Base-by-base conservation (phyloP, 2,797 vertebrate species). In the Enteromius anoplus region DNA sequence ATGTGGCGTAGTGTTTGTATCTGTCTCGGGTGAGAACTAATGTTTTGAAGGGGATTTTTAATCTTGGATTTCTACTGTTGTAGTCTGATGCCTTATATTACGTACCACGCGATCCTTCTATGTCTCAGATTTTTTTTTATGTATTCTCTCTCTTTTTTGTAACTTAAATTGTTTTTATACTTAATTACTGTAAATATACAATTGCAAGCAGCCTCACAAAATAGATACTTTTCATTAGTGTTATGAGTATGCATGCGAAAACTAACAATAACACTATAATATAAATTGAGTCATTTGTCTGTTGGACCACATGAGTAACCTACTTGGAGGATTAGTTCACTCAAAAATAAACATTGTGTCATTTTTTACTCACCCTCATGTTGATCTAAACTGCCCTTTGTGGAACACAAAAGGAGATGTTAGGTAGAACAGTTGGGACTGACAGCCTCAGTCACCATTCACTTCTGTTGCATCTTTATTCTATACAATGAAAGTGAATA, bases 311-410 rank as follows among this genome's bases (percentile, higher is more conserved):
- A 47, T 6, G 42, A 47, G 23, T 64, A 77, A 77, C 9, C 40
- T 49, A 66, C 45, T 78, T 65, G 7, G 17, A 23, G 26, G 60
- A 78, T 51, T 49, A 64, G 42, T 65, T 49, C 19, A 49, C 26
- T 29, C 29, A 66, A 51, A 75, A 65, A 65, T 51, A 66, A 51
- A 78, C 66, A 78, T 65, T 78, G 62, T 78, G 42, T 65, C 62
- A 60, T 76, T 15, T 12, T 60, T 76, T 76, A 60, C 29, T 78
- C 23, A 65, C 29, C 23, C 42, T 78, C 3, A 5, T 51, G 60
- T 49, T 49, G 58, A 45, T 58, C 23, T 8, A 29, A 76, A 60
- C 75, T 77, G 17, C 17, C 19, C 19, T 78, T 45, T 47, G 26
- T 34, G 60, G 60, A 51, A 34, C 11, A 65, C 60, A 32, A 49